These are phyloP conservation scores for Clarias magur DNA, from an alignment of 2,113 vertebrate genomes.

Conservation along the genomic window DNA sequence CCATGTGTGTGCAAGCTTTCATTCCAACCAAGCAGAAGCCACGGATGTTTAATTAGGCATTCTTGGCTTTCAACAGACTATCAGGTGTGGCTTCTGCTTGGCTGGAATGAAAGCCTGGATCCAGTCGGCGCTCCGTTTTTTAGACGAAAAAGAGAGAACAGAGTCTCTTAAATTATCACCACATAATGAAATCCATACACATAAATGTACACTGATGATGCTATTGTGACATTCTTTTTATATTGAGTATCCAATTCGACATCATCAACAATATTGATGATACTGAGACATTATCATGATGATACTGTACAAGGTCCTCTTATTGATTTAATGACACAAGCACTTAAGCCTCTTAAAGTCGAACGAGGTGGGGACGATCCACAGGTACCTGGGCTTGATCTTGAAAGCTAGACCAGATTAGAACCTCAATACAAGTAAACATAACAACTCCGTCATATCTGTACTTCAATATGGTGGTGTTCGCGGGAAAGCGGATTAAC, in stretches of 20 bases:
- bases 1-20: no score
- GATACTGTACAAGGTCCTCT: not conserved
- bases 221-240: not conserved
- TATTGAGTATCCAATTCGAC: not conserved
- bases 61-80: no score
- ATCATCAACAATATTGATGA: no score
- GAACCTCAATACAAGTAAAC: not conserved
- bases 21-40: no score
- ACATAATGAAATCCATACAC: not conserved
- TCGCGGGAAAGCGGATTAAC: not conserved
- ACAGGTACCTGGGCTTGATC: not conserved
- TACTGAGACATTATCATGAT: not conserved
- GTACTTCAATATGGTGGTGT: not conserved
- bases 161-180: not conserved
- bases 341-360: conserved; percentile 9
- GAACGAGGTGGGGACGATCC: not conserved
- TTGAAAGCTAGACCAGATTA: not conserved
- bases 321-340: not conserved
- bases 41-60: no score
- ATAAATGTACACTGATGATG: not conserved
- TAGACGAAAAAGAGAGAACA: not conserved
- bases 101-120: no score
- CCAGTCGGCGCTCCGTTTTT: no score
- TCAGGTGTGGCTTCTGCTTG: no score
- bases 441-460: not conserved